Evolutionary conservation across 2,113 vertebrate genomes (phyloP), one percentile per base, ranked within the genome.

Genomic region (Collichthys lucidus): DNA sequence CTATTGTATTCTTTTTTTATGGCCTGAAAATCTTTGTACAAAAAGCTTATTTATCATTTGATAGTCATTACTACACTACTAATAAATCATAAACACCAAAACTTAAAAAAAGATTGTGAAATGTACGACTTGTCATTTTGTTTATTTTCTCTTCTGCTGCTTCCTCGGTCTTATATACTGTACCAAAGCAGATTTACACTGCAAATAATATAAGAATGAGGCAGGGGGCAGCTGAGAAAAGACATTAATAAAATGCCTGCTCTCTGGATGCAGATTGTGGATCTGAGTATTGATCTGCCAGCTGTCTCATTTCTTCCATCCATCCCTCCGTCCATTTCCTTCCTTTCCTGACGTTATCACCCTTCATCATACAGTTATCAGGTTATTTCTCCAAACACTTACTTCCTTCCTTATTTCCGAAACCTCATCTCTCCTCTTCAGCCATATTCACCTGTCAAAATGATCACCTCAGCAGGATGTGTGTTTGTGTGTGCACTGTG

Each of bases 341-440:
- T 88, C 87, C 87, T 88, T 65, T 90, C 85, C 83, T 87, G 85
- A 94, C 81, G 80, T 94, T 90, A 90, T 93, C 86, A 77, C 77
- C 79, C 44, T 89, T 94, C 71, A 85, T 96, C 91, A 93, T 89
- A 85, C 83, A 86, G 76, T 95, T 95, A 94, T 95, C 89, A 91
- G 76, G 94, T 94, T 90, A 89, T 93, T 92, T 91, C 85, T 85
- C 67, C 71, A 62, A 10, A 19, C 74, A 61, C 63, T 80, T 86
- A 49, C 63, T 80, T 86, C 85, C 70, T 66, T 77, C 63, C 83
- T 47, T 79, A 82, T 81, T 85, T 83, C 26, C 59, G 78, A 56
- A 56, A 79, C 60, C 63, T 87, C 86, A 59, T 82, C 77, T 83
- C 61, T 85, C 76, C 53, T 72, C 77, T 70, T 79, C 83, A 87